A percentile compares a stretch with the other conserved stretches of the same genome.
These are phyloP conservation scores for Paratilapia polleni DNA, from an alignment of 2,113 vertebrate genomes.

Conservation along the genomic window DNA sequence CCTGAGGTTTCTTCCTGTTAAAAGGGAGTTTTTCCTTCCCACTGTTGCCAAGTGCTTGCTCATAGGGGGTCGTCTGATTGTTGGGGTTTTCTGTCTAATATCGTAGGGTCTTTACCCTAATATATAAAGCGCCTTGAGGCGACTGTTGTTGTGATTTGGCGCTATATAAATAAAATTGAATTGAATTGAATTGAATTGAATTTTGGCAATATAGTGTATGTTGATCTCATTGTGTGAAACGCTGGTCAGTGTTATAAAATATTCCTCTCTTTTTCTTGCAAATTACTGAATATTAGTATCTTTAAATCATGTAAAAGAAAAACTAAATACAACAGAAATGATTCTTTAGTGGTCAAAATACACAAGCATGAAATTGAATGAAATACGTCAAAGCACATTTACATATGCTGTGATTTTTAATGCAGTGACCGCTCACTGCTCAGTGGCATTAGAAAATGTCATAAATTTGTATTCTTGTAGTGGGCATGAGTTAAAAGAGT, in stretches of 20 bases:
- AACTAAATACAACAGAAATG: neutral
- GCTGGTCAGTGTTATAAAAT: neutral
- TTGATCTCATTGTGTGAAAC: neutral
- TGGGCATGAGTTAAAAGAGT: neutral
- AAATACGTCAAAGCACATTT: fast-evolving
- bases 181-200: no score
- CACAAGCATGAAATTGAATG: fast-evolving
- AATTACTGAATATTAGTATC: neutral
- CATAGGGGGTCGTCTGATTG: no score
- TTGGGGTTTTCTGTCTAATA: no score
- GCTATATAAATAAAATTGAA: no score
- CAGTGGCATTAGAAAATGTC: neutral
- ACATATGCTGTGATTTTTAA: neutral
- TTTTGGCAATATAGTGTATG: no score
- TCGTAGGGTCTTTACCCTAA: no score
- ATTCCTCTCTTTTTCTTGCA: neutral
- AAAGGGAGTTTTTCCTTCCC: no score
- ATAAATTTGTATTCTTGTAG: neutral
- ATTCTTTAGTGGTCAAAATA: neutral
- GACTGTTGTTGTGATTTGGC: no score
- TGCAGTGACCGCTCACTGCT: neutral
- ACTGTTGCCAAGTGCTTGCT: no score
- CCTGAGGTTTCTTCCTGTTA: no score
- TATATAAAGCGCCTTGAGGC: no score
- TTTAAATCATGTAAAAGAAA: neutral